These are phyloP conservation scores for Leptoclinus maculatus DNA, from an alignment of 2,797 vertebrate genomes.

Conservation along the genomic window DNA sequence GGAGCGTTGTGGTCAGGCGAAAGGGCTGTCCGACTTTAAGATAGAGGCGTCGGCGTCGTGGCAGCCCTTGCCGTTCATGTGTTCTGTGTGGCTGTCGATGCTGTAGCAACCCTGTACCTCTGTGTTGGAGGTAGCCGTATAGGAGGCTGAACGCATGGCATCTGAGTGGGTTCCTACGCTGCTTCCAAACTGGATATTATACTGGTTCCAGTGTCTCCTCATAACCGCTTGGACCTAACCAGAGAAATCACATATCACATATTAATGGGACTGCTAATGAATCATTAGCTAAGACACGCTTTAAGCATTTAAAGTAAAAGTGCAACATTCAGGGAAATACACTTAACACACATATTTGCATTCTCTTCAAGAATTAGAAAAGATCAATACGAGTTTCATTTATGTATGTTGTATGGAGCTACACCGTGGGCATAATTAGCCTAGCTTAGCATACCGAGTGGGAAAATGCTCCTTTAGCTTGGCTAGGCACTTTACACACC, in stretches of 20 bases:
- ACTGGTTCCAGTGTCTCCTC: constrained; percentile 96
- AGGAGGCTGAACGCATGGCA: constrained; percentile 87
- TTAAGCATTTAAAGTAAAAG: not conserved
- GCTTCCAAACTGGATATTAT: constrained; percentile 93
- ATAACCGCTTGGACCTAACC: constrained; percentile 93
- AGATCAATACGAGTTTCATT: not conserved
- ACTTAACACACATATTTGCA: not conserved
- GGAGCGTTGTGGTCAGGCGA: constrained; percentile 79
- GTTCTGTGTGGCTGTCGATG: constrained; percentile 87
- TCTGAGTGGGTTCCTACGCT: constrained; percentile 91
- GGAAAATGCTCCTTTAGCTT: not conserved
- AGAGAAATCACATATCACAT: constrained; percentile 15
- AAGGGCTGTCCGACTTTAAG: constrained; percentile 87
- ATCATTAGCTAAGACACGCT: not conserved
- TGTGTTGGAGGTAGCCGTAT: constrained; percentile 87
- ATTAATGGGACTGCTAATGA: not conserved
- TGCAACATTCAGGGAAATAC: not conserved
- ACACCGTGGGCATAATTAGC: not conserved
- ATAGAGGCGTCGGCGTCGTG: constrained; percentile 84
- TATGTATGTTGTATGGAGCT: not conserved
- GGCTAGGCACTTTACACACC: not conserved
- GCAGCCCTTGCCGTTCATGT: constrained; percentile 91
- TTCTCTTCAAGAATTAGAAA: not conserved
- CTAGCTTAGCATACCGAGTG: not conserved
- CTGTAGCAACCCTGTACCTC: constrained; percentile 89